Percentiles rank a stretch among this genome's conserved stretches.
These are phyloP conservation scores for Camponotus pennsylvanicus DNA, from an alignment of 1,140 invertebrate genomes.

Conservation along the genomic window DNA sequence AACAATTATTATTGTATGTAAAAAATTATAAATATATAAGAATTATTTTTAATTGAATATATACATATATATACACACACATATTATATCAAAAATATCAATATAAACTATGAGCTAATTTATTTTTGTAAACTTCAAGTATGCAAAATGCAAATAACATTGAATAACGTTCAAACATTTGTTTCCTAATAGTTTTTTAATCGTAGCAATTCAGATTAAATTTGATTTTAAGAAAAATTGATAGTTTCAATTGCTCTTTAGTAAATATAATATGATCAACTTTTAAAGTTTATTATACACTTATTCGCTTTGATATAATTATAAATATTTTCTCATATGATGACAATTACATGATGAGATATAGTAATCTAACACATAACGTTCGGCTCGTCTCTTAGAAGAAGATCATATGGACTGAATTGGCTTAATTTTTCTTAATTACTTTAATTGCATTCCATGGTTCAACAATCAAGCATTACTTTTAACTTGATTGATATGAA, in stretches of 20 bases:
- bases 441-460: constrained; percentile 49
- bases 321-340: not conserved
- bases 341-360: constrained; percentile 1
- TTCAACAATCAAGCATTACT: constrained; percentile 52
- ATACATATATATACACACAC: not conserved
- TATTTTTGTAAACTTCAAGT: not conserved
- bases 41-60: constrained; percentile 14
- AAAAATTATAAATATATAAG: not conserved
- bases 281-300: not conserved
- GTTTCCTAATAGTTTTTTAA: not conserved
- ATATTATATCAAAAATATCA: not conserved
- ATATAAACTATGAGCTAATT: not conserved
- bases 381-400: constrained; percentile 22
- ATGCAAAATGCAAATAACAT: not conserved
- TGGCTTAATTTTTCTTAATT: constrained; percentile 61
- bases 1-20: not conserved
- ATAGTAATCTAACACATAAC: constrained; percentile 3
- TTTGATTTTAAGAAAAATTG: not conserved
- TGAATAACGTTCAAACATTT: not conserved
- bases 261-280: not conserved
- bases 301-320: not conserved
- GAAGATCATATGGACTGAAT: constrained; percentile 29
- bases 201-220: not conserved
- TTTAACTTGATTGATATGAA: constrained; percentile 62
- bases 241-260: not conserved